phyloP scores from a whole-genome alignment of 2,113 vertebrate genomes.

The Sinocyclocheilus anophthalmus region DNA sequence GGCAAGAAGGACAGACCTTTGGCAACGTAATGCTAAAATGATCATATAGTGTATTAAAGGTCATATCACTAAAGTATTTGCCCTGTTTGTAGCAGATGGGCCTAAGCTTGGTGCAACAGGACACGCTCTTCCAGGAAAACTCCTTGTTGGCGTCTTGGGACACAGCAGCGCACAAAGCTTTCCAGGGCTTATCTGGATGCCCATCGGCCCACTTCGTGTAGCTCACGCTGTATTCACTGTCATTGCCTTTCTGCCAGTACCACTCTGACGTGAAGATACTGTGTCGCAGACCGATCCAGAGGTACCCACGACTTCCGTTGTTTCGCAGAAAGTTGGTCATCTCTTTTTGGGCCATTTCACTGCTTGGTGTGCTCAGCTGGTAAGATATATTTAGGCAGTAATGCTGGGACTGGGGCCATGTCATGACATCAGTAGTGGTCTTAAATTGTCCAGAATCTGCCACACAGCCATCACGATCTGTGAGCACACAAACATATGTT shows the following conservation, averaged over 20 bases:
- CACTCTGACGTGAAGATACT: conserved; percentile 61
- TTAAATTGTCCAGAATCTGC: conserved; percentile 19
- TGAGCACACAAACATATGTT: background rate
- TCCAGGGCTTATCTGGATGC: conserved; percentile 15
- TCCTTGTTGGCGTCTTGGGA: background rate
- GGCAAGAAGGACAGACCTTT: background rate
- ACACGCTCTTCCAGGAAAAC: conserved; percentile 57
- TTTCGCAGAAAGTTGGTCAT: background rate
- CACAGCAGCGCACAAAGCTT: conserved; percentile 62
- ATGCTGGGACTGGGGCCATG: conserved; percentile 62
- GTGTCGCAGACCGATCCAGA: conserved; percentile 72
- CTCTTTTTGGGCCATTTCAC: fast-evolving
- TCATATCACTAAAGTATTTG: background rate
- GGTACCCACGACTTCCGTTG: fast-evolving
- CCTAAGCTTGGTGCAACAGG: conserved; percentile 60
- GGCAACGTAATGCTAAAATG: too few species aligned
- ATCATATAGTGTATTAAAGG: background rate
- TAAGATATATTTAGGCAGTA: background rate
- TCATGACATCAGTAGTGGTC: fast-evolving
- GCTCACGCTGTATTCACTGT: fast-evolving
- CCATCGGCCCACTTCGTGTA: conserved; percentile 58
- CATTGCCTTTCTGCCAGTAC: conserved; percentile 66
- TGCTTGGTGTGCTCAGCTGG: conserved; percentile 56
- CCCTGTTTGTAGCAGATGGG: conserved; percentile 61
- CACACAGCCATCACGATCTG: conserved; percentile 66